Conservation (phyloP, 2,888 invertebrate species). For the Amphipyra tragopoginis region DNA sequence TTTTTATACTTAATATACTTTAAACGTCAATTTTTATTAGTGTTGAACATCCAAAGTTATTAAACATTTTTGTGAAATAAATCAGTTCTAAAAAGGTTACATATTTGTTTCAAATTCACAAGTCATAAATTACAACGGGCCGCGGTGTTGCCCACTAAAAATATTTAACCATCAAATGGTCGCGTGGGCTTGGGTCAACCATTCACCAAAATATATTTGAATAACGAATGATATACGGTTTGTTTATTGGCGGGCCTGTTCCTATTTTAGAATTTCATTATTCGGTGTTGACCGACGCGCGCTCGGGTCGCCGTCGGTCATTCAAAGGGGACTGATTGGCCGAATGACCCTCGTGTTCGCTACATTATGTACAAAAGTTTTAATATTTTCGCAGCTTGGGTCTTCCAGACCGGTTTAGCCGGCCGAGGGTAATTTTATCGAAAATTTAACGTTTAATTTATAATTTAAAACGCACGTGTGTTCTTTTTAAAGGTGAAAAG, state of each 20-base stretch:
- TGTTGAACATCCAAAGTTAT: conserved; percentile 18
- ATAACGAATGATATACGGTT: conserved; percentile 89
- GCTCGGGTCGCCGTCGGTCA: conserved; percentile 84
- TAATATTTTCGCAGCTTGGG: conserved; percentile 87
- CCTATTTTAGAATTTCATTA: conserved; percentile 86
- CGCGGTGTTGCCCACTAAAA: conserved; percentile 84
- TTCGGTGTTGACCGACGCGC: conserved; percentile 82
- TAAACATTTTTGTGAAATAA: conserved; percentile 40
- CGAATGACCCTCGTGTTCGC: conserved; percentile 78
- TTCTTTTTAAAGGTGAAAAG: conserved; percentile 82
- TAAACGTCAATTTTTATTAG: conserved; percentile 19
- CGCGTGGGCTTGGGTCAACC: conserved; percentile 89
- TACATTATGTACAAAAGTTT: conserved; percentile 83
- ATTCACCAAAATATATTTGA: conserved; percentile 87
- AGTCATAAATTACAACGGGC: conserved; percentile 82
- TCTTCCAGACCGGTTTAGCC: conserved; percentile 73
- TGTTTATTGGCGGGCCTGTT: conserved; percentile 89
- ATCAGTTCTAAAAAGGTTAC: conserved; percentile 55
- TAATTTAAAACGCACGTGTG: conserved; percentile 82
- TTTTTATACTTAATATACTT: conserved; percentile 21
- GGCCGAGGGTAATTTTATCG: conserved; percentile 73
- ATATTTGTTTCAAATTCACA: conserved; percentile 73
- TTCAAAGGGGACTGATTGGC: conserved; percentile 75
- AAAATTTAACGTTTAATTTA: conserved; percentile 89
- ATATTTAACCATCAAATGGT: conserved; percentile 88